Conservation (phyloP, 2,797 vertebrate genomes). For the Stomatorhinus walkeri region DNA sequence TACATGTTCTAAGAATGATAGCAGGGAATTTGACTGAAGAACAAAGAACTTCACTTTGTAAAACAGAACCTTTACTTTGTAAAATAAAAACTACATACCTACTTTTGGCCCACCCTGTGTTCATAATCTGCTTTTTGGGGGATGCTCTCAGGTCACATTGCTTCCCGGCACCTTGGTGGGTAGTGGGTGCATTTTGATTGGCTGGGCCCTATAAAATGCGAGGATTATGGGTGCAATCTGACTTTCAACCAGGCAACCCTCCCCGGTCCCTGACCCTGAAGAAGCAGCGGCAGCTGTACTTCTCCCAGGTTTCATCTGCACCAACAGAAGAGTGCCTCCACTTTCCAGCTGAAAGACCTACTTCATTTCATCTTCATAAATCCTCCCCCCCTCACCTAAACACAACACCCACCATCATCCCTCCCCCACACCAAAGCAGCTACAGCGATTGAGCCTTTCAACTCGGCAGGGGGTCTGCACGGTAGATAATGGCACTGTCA, state of each 20-base stretch:
- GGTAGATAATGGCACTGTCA: not conserved
- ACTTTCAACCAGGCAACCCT: conserved; percentile 18
- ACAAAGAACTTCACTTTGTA: not conserved
- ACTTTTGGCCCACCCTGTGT: not conserved
- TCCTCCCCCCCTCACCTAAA: conserved; percentile 4
- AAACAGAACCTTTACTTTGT: not conserved
- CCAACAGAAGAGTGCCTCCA: not conserved
- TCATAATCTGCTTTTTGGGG: conserved; percentile 29
- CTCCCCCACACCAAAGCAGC: conserved; percentile 7
- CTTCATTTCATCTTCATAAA: conserved; percentile 15
- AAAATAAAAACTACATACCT: not conserved
- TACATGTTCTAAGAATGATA: not conserved
- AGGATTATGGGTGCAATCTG: conserved; percentile 30
- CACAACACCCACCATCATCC: not conserved
- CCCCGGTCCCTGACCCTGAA: not conserved
- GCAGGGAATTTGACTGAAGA: not conserved
- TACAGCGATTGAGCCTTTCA: conserved; percentile 22
- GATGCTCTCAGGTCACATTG: conserved; percentile 20
- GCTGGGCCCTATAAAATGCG: not conserved
- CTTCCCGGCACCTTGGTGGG: conserved; percentile 15
- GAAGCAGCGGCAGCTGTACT: not conserved
- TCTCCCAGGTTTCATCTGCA: conserved; percentile 15
- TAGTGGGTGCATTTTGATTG: conserved; percentile 2
- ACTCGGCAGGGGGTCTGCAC: conserved; percentile 26
- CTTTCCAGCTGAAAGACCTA: not conserved